A percentile compares a stretch with the other conserved stretches of the same genome.
Conservation (phyloP, 2,113 vertebrate genomes). For the Psittacula cyanocephala region DNA sequence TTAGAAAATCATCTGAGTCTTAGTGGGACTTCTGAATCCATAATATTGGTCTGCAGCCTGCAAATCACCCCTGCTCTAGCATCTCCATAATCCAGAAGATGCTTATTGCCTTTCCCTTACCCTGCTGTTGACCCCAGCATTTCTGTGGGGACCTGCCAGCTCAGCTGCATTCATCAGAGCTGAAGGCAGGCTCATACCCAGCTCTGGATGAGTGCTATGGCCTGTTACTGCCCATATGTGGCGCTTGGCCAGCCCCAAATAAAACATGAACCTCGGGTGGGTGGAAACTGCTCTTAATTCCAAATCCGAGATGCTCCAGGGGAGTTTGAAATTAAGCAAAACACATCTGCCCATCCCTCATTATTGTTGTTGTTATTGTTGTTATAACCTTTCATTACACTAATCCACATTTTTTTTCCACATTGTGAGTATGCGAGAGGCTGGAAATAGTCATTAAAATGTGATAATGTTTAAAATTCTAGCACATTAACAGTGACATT, state of each 20-base stretch:
- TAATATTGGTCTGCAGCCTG: neutral
- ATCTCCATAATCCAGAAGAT: neutral
- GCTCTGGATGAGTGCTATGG: neutral
- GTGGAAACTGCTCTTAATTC: neutral
- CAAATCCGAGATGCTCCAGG: neutral
- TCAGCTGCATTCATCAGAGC: rapidly evolving
- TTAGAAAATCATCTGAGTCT: neutral
- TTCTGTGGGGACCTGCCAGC: neutral
- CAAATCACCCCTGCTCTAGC: rapidly evolving
- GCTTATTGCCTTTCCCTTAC: neutral
- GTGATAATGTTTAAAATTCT: conserved; percentile 73
- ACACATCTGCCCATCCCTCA: conserved; percentile 45
- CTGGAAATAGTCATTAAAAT: conserved; percentile 69
- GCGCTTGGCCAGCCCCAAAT: neutral
- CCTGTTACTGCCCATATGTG: neutral
- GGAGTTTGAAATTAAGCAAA: conserved; percentile 34
- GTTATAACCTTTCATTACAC: conserved; percentile 68
- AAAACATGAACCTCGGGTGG: neutral
- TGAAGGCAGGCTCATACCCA: neutral
- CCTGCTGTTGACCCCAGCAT: rapidly evolving
- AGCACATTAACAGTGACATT: conserved; percentile 74
- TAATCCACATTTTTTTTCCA: conserved; percentile 58
- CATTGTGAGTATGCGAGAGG: conserved; percentile 33
- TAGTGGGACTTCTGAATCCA: neutral
- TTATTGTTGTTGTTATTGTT: conserved; percentile 57